Evolutionary conservation across 2,797 vertebrate genomes (phyloP), one percentile per base, ranked within the genome.

Genomic region (Pseudomugil gertrudae): DNA sequence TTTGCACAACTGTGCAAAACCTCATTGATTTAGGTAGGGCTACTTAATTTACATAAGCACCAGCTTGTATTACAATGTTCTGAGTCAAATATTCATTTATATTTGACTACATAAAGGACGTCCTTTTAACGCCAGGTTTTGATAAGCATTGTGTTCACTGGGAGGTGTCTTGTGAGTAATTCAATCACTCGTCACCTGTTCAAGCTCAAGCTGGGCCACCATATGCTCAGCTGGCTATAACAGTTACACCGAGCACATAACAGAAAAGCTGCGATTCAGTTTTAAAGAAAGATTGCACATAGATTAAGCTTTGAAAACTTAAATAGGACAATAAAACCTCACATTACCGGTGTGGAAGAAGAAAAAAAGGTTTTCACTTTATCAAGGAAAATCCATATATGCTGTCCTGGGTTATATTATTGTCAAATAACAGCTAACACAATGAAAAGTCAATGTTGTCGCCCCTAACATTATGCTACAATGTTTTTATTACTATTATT

Each of bases 141-240:
- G 5, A 64, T 68, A 30, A 36, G 57, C 33, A 36, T 40, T 55
- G 14, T 21, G 65, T 54, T 59, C 55, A 33, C 60, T 53, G 26
- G 33, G 26, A 67, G n/a, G 21, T 10, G 5, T 47, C 26, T 52
- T 23, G 11, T 63, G 52, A 52, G 71, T 45, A 23, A 69, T 40
- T 59, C 47, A 5, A 45, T 48, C 51, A 66, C 45, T 30, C 69
- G 58, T 64, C 57, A 73, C 62, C 70, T 73, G 54, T 58, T 47
- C 72, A 62, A 74, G 47, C 54, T 79, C 82, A 83, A 75, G 69
- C 78, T 79, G 81, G 15, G 76, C 35, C 59, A 55, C 76, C 85
- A 84, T 83, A 83, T 89, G 81, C 64, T 55, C 57, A 66, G 72
- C 63, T 80, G 72, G 79, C 66, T 30, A 23, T 15, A 35, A 30